Evolutionary conservation across 1,140 invertebrate species (phyloP), one percentile per base, ranked within the genome.

Genomic region (Cyclargus thomasi): DNA sequence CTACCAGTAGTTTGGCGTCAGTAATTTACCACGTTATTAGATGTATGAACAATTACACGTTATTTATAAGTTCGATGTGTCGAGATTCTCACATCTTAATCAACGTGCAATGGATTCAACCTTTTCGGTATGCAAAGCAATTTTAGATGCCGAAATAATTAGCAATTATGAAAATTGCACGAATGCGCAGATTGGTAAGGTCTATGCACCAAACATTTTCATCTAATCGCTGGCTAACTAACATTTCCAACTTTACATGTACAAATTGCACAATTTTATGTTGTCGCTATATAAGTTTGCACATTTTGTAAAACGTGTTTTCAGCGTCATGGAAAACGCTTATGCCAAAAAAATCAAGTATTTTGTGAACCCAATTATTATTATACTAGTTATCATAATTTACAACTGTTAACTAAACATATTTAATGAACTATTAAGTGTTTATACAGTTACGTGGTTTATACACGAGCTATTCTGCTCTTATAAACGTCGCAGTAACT

Each of bases 391-490:
- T 29, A 29, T 29, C 29, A 29, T 29, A 29, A 29, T 7, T 29
- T 29, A 29, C 29, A 29, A 29, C 2, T 29, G 29, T 21, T 21
- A 18, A 18, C 17, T 59, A 20, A 59, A 55, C 4, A 59, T 21
- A 57, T 57, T 22, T 59, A 21, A 59, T 20, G 17, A 59, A 18
- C 1, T 20, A 55, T 3, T 55, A 55, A 55, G 16, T 55, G 18
- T 20, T 22, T 59, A 59, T 21, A 59, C 6, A 20, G 10, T 64
- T 21, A 64, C 18, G 6, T 3, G 6, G 36, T 7, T 22, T 14
- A 22, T 53, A 64, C 21, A 22, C 64, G 47, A 53, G 36, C 20
- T 65, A 22, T 22, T 65, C 47, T 21, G 64, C 21, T 65, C 47
- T 18, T 18, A 21, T 59, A 22, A 59, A 59, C 20, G 55, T 21